Percentiles rank a stretch among this genome's conserved stretches.
phyloP scores from a whole-genome alignment of 2,797 vertebrate species.

The Scolopax bukidnonensis region DNA sequence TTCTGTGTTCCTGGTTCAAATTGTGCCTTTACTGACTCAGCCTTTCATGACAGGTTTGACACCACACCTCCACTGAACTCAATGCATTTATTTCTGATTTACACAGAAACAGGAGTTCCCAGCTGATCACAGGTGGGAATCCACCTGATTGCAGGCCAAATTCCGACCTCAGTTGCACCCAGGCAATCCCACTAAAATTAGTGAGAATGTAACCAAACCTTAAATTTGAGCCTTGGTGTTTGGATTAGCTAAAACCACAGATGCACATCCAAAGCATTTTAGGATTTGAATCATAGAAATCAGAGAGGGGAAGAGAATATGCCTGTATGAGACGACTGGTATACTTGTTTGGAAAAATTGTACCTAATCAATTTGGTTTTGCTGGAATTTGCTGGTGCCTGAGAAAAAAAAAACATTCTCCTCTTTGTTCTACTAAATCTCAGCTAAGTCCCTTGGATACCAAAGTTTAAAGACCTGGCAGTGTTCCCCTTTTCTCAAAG shows the following conservation, averaged over 20 bases:
- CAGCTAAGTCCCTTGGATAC: neutral
- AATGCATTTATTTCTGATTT: neutral
- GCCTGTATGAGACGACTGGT: neutral
- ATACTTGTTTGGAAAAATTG: neutral
- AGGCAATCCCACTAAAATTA: neutral
- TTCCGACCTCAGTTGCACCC: neutral
- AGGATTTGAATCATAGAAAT: neutral
- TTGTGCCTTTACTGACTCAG: neutral
- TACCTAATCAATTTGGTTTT: neutral
- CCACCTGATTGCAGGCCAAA: neutral
- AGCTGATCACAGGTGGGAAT: neutral
- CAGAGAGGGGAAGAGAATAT: neutral
- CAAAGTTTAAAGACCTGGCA: neutral
- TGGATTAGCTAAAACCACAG: neutral
- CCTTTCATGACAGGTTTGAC: neutral
- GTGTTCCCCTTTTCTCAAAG: neutral
- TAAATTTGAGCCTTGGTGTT: neutral
- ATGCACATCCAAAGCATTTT: neutral
- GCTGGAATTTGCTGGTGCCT: neutral
- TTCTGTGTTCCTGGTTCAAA: neutral
- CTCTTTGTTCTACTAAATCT: neutral
- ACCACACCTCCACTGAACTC: neutral
- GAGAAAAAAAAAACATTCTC: neutral
- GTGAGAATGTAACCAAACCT: neutral
- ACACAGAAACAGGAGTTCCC: neutral